phyloP scores from a whole-genome alignment of 2,797 vertebrate genomes.

The Sebastes jordani region DNA sequence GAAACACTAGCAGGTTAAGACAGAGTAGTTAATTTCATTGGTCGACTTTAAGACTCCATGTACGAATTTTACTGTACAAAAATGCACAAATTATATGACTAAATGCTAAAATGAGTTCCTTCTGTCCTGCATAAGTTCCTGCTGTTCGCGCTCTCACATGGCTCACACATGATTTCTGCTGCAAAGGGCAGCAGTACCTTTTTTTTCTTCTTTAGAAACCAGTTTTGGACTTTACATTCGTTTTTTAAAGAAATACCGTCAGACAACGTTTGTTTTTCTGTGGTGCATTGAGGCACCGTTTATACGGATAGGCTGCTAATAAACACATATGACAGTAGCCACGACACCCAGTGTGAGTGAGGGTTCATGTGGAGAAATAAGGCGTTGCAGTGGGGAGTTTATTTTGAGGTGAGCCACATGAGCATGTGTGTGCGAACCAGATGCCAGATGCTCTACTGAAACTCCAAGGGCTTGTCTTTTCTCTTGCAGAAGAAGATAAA shows the following conservation, averaged over 20 bases:
- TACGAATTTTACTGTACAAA: background rate
- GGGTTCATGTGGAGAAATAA: conserved; percentile 19
- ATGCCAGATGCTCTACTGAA: conserved; percentile 13
- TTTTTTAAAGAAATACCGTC: background rate
- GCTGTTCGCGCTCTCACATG: conserved; percentile 23
- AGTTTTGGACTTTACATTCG: background rate
- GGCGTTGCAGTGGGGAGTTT: conserved; percentile 16
- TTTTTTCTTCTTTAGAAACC: background rate
- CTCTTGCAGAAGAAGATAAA: background rate
- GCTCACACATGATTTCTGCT: conserved; percentile 42
- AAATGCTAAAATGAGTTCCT: conserved; percentile 1
- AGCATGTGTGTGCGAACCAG: conserved; percentile 41
- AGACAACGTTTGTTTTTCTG: conserved; percentile 5
- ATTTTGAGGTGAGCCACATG: conserved; percentile 32
- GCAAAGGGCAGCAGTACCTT: background rate
- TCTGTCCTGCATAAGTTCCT: background rate
- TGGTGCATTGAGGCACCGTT: background rate
- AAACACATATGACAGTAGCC: conserved; percentile 23
- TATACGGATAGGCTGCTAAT: background rate
- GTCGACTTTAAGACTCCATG: background rate
- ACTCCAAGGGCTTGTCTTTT: background rate
- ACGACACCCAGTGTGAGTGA: background rate
- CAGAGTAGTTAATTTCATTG: background rate
- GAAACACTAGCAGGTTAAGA: background rate
- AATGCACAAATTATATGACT: background rate